Base-by-base conservation (phyloP, 2,113 vertebrate genomes). In the Podocnemis expansa region DNA sequence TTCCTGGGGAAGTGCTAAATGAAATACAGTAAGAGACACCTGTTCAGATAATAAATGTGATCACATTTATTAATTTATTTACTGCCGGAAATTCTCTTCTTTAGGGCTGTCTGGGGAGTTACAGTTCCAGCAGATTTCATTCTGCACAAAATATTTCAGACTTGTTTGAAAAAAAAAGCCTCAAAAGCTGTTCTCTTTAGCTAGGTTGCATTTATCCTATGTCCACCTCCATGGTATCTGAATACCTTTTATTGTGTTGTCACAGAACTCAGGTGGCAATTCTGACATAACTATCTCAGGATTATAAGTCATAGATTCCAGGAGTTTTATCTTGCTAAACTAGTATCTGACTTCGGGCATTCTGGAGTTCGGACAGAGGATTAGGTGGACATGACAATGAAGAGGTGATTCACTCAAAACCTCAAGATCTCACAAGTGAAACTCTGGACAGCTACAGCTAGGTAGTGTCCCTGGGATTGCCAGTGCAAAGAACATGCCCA, bases 11-110 rank as follows among this genome's bases (percentile, higher is more conserved):
- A 84, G 2, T 16, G 38, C 81, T 45, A 55, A 76, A 78, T 86
- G 90, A 88, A 79, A 94, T 16, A 0, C 58, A 94, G 92, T 80
- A 94, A 89, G 84, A 95, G 92, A 91, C 93, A 96, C 96, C 92
- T 96, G 95, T 84, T 95, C 82, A 38, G 85, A 95, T 76, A 1
- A n/a, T 83, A 6, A 34, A 1, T 27, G 31, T 2, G 73, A 87
- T 67, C 52, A 76, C 63, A 93, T 9, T 10, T 41, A 19, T 52
- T 84, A 51, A 13, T 51, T 51, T 51, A 51, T 52, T 52, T 52
- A 4, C 51, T 47, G 12, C 73, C 78, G 7, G 25, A 56, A 92
- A 88, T 70, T 47, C 25, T 73, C 79, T 78, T 83, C 19, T 43
- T 45, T 70, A 58, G 58, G 79, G 8, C 41, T 29, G 51, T 56